These are phyloP conservation scores for Rhagoletis zephyria DNA, from an alignment of 1,140 invertebrate genomes.

Conservation along the genomic window DNA sequence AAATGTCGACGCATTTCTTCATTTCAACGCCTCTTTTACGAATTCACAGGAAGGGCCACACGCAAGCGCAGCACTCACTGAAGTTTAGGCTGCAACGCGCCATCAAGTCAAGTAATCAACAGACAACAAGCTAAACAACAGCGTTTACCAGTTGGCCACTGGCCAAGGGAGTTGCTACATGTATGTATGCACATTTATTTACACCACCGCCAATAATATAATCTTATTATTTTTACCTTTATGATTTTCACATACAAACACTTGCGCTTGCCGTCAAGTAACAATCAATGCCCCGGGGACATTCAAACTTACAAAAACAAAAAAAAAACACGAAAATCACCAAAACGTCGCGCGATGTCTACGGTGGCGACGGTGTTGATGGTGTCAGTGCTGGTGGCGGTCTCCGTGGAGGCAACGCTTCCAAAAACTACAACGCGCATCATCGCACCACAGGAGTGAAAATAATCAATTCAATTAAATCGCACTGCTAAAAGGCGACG, in stretches of 20 bases:
- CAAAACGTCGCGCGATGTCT: constrained; percentile 19
- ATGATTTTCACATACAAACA: background rate
- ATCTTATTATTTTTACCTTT: background rate
- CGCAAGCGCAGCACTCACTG: constrained; percentile 13
- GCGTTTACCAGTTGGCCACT: background rate
- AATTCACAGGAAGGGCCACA: background rate
- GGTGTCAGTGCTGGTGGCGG: background rate
- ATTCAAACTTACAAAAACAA: constrained; percentile 27
- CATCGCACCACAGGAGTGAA: constrained; percentile 38
- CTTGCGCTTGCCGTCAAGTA: background rate
- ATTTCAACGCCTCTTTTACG: constrained; percentile 47
- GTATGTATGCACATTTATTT: background rate
- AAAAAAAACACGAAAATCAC: constrained; percentile 3
- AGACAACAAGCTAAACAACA: constrained; percentile 23
- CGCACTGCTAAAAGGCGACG: constrained; percentile 45
- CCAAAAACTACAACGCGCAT: background rate
- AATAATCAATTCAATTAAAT: constrained; percentile 53
- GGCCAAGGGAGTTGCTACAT: background rate
- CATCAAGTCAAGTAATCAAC: constrained; percentile 34
- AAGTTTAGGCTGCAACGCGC: background rate
- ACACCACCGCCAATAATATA: background rate
- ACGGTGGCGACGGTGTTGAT: background rate
- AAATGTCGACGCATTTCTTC: constrained; percentile 39
- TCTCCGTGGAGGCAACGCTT: background rate
- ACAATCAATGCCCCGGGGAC: constrained; percentile 46